A percentile compares a stretch with the other conserved stretches of the same genome.
These are phyloP conservation scores for Zalophus californianus DNA, from an alignment of 2,797 vertebrate genomes.

Conservation along the genomic window DNA sequence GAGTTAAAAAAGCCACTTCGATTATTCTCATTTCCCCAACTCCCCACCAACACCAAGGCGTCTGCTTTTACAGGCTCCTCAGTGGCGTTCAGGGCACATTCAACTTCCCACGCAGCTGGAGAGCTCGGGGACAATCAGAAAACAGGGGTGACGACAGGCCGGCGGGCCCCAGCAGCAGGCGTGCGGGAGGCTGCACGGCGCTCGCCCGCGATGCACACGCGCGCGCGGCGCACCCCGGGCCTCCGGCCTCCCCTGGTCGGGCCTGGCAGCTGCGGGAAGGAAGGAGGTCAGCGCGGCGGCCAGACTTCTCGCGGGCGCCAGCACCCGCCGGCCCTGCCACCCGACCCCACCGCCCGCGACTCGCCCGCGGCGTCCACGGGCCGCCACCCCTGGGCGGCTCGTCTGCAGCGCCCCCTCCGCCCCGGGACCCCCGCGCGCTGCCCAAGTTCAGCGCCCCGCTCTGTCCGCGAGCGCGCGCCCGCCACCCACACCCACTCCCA, in stretches of 20 bases:
- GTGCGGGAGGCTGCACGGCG: background rate
- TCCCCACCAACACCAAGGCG: conserved; percentile 3
- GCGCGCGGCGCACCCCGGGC: background rate
- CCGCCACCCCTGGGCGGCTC: background rate
- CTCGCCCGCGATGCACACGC: background rate
- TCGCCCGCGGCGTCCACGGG: background rate
- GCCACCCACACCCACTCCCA: conserved; percentile 13
- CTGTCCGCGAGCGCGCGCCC: background rate
- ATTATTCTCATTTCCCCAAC: conserved; percentile 56
- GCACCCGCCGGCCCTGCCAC: background rate
- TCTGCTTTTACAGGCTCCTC: background rate
- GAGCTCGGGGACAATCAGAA: background rate
- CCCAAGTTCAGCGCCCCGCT: conserved; percentile 59
- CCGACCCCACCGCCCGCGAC: background rate
- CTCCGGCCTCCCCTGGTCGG: background rate
- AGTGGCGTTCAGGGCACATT: background rate
- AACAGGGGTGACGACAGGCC: background rate
- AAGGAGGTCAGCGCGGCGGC: background rate
- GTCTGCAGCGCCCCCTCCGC: background rate
- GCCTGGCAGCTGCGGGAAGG: conserved; percentile 58
- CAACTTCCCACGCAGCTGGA: conserved; percentile 33
- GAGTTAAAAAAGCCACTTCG: conserved; percentile 66
- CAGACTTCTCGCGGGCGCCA: conserved; percentile 7
- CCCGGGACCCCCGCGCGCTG: background rate
- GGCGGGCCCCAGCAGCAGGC: background rate